Base-by-base conservation (phyloP, 2,888 invertebrate genomes). In the Rhynchonema sp. region DNA sequence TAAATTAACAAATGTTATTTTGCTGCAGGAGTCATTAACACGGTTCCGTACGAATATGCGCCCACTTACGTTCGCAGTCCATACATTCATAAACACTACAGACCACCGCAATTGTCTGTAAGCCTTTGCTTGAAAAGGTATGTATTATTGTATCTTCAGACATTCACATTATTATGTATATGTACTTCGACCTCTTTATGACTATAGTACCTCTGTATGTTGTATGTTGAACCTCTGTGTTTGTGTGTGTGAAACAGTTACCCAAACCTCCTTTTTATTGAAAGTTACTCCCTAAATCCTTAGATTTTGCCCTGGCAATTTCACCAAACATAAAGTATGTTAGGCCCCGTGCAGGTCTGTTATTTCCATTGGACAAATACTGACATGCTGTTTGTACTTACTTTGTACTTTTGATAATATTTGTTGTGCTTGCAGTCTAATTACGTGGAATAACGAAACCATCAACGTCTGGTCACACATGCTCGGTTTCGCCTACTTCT, bases 381-480 rank as follows among this genome's bases (percentile, higher is more conserved):
- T n/a, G 23, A 3, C 30, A 29, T 20, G 26, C 46, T 30, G 29
- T 62, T 46, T 62, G 20, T 22, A 38, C 38, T 38, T 13, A 38
- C 38, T 6, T 38, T 6, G 17, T 13, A 6, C 6, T 6, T 13
- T 13, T 38, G 17, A 38, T 17, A 38, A 38, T 38, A 38, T 13
- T 13, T 38, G 6, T 38, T 52, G 6, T 22, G 3, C 52, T 46
- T 82, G 64, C 78, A 88, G 91, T 74, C 79, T 89, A 72, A 89
- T 92, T 77, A 86, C 88, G 84, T 88, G 90, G 88, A 91, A 87
- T 60, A 94, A 94, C 74, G 94, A 94, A 76, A 92, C 91, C 0
- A 82, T 94, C 73, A 94, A 94, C 73, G 91, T 94, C 72, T 94
- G 94, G 94, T 88, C 88, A 55, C 94, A 94, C 74, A 79, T 94